Evolutionary conservation across 2,113 vertebrate genomes (phyloP).

Genomic region (Mirounga angustirostris): DNA sequence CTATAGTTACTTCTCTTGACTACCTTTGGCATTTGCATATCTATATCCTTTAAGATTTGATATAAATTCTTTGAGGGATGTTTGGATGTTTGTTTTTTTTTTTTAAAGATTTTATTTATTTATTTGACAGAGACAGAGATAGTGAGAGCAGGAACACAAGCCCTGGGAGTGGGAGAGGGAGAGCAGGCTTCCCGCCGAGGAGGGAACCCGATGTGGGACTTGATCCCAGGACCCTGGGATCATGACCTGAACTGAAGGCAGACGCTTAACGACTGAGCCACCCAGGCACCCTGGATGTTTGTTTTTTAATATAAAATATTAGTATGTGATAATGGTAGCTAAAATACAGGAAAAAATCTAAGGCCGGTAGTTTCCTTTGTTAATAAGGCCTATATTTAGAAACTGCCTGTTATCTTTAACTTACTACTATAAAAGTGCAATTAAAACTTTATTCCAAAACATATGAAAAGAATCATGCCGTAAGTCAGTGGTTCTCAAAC

Average conservation of each 20-base stretch:
- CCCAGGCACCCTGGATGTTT: background rate
- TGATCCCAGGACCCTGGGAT: no score
- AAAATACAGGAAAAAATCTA: background rate
- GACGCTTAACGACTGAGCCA: no score
- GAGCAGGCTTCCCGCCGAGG: no score
- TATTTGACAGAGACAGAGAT: no score
- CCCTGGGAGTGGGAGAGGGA: no score
- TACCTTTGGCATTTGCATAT: background rate
- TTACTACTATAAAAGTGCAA: background rate
- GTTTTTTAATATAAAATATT: background rate
- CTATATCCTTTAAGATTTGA: background rate
- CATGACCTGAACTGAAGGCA: no score
- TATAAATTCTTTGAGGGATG: background rate
- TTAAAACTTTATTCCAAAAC: background rate
- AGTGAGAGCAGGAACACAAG: no score
- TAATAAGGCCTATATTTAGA: conserved; percentile 19
- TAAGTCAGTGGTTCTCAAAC: background rate
- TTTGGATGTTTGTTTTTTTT: background rate
- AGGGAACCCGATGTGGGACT: no score
- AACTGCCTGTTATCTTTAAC: background rate
- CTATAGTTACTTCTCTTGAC: background rate
- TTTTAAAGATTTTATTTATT: no score
- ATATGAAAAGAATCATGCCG: background rate
- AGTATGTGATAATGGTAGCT: background rate
- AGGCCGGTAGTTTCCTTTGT: background rate